These are phyloP conservation scores for Aphelocoma californica DNA, from an alignment of 2,797 vertebrate species.

Conservation along the genomic window DNA sequence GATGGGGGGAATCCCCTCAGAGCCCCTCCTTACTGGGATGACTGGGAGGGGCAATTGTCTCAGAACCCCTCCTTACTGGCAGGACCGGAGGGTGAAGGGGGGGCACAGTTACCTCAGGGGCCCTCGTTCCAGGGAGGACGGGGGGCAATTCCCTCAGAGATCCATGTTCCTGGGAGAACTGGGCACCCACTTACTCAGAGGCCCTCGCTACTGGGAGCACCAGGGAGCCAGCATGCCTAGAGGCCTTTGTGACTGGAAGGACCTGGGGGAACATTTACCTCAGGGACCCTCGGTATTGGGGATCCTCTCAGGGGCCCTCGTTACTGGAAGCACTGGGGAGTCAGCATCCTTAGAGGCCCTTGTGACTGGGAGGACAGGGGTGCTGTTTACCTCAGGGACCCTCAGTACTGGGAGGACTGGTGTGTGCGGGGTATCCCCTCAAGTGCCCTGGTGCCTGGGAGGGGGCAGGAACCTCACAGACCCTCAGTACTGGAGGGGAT, in stretches of 20 bases:
- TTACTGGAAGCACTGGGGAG: background rate
- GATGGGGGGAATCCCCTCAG: background rate
- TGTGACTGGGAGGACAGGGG: background rate
- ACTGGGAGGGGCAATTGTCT: background rate
- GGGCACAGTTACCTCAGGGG: background rate
- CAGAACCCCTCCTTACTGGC: background rate
- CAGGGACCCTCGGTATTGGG: background rate
- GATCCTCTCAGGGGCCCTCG: background rate
- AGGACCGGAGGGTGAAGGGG: background rate
- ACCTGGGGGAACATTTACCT: too few species aligned
- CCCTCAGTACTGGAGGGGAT: background rate
- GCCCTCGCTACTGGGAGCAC: background rate
- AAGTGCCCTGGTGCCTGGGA: background rate
- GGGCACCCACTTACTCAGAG: too few species aligned
- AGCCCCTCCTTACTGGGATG: background rate
- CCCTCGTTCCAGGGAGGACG: accelerated
- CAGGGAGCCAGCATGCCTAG: background rate
- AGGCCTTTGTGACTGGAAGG: background rate
- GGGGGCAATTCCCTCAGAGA: background rate
- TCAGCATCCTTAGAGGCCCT: background rate
- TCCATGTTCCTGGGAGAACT: background rate
- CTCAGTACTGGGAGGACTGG: background rate
- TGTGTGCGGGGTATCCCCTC: background rate
- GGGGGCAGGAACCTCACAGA: background rate
- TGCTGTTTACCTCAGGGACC: too few species aligned